A percentile compares a stretch with the other conserved stretches of the same genome.
These are phyloP conservation scores for Archaeoteleia sp. DNA, from an alignment of 2,888 invertebrate species.

Conservation along the genomic window DNA sequence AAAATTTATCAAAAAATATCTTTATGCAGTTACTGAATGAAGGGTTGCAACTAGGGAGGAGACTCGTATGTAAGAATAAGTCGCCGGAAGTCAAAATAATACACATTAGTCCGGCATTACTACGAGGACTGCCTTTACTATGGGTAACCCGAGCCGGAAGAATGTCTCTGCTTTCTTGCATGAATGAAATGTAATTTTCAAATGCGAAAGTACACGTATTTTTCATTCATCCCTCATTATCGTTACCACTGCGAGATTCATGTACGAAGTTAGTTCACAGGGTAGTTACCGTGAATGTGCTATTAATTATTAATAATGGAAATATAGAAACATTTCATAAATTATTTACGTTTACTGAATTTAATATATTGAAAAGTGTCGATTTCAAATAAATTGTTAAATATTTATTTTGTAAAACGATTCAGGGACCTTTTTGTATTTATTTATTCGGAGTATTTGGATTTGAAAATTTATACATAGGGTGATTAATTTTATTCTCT, in stretches of 20 bases:
- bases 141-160: slow-evolving; percentile 36
- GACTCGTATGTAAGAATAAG: slow-evolving; percentile 24
- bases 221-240: slow-evolving; percentile 65
- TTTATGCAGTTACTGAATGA: slow-evolving; percentile 15
- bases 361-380: too few relatives aligned
- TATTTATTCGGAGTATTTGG: too few relatives aligned
- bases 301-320: too few relatives aligned
- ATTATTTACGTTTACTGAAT: too few relatives aligned
- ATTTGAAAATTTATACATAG: too few relatives aligned
- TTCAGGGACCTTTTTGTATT: too few relatives aligned
- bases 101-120: slow-evolving; percentile 36
- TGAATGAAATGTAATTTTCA: slow-evolving; percentile 70
- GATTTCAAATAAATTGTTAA: too few relatives aligned
- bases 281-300: slow-evolving; percentile 6
- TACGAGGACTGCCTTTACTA: slow-evolving; percentile 43
- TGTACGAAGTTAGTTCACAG: slow-evolving; percentile 23
- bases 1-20: slow-evolving; percentile 13
- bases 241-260: slow-evolving; percentile 38
- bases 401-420: too few relatives aligned
- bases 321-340: too few relatives aligned
- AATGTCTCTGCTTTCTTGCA: slow-evolving; percentile 68
- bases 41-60: slow-evolving; percentile 23
- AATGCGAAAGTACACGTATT: slow-evolving; percentile 66
- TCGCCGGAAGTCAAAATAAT: slow-evolving; percentile 47
- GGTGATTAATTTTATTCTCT: too few relatives aligned